A percentile compares a stretch with the other conserved stretches of the same genome.
Evolutionary conservation across 2,113 vertebrate species (phyloP).

Genomic region (Eolophus roseicapilla): DNA sequence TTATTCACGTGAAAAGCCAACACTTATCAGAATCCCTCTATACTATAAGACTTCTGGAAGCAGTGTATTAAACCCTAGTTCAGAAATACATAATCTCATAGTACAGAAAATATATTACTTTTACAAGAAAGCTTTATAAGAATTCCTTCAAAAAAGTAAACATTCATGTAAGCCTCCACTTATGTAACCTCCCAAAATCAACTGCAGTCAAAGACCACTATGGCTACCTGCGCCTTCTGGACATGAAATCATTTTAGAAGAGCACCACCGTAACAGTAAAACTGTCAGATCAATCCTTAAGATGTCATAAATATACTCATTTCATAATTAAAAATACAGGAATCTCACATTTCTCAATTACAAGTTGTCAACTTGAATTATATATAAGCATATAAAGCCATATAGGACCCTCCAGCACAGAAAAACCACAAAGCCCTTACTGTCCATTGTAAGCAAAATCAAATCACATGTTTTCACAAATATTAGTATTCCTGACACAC

Average conservation of each 20-base stretch:
- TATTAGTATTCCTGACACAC: not conserved
- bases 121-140: conserved; percentile 74
- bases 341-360: conserved; percentile 21
- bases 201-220: not conserved
- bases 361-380: not conserved
- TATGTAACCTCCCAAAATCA: not conserved
- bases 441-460: conserved; percentile 43
- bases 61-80: conserved; percentile 58
- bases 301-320: conserved; percentile 52
- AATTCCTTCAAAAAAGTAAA: conserved; percentile 72
- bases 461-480: conserved; percentile 28
- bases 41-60: conserved; percentile 48
- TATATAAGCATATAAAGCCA: conserved; percentile 43
- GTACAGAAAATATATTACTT: conserved; percentile 77
- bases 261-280: not conserved
- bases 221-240: conserved; percentile 56
- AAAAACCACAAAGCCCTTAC: conserved; percentile 50
- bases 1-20: conserved; percentile 49
- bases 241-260: conserved; percentile 23
- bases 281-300: not conserved
- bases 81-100: conserved; percentile 56
- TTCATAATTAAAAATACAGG: conserved; percentile 40
- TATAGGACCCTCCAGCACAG: conserved; percentile 42
- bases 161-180: conserved; percentile 23
- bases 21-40: conserved; percentile 11